phyloP scores from a whole-genome alignment of 2,113 vertebrate genomes.

The Xenus cinereus region DNA sequence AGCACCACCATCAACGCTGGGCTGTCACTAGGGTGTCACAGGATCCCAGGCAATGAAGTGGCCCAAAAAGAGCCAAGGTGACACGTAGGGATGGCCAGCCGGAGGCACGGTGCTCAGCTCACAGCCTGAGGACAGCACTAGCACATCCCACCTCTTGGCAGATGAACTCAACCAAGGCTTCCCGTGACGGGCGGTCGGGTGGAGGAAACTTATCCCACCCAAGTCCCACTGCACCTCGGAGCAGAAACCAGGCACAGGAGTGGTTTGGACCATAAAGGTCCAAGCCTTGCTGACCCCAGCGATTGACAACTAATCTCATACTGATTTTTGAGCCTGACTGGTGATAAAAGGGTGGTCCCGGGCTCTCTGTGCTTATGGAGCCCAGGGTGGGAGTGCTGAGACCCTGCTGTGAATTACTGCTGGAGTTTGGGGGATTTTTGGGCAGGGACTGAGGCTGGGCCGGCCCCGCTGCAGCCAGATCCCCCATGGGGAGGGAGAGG shows the following conservation, averaged over 20 bases:
- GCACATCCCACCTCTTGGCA: neutral
- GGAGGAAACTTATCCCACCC: neutral
- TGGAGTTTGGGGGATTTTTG: neutral
- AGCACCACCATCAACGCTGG: neutral
- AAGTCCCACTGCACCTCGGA: neutral
- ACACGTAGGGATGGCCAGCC: neutral
- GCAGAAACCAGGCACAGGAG: neutral
- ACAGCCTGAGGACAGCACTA: neutral
- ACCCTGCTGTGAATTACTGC: neutral
- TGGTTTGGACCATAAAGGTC: neutral
- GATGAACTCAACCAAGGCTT: neutral
- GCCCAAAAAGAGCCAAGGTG: neutral
- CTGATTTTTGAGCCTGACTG: neutral
- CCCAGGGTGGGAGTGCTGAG: neutral
- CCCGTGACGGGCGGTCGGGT: fast-evolving
- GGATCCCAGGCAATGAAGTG: neutral
- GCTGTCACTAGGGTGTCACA: neutral
- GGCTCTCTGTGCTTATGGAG: neutral
- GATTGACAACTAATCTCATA: neutral
- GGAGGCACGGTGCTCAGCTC: neutral
- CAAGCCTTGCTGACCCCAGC: neutral
- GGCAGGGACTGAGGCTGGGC: neutral
- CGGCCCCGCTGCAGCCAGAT: neutral
- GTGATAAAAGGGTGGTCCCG: neutral
- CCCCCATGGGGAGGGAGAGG: neutral